phyloP scores from a whole-genome alignment of 2,888 invertebrate species.

The Neelides folsomi region DNA sequence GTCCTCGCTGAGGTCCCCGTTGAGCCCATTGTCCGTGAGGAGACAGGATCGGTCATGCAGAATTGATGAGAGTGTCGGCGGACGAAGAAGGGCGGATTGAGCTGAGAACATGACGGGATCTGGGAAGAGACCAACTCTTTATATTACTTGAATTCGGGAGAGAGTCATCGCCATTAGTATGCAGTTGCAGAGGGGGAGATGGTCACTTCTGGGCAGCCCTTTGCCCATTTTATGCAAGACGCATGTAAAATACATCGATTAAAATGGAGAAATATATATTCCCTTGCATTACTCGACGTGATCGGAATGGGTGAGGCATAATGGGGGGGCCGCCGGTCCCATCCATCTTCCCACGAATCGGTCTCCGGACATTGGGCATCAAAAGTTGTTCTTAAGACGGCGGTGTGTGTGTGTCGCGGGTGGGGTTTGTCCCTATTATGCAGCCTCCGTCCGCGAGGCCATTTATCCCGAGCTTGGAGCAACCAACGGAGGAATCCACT shows the following conservation, averaged over 20 bases:
- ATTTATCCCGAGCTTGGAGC: background rate
- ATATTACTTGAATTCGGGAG: conserved; percentile 1
- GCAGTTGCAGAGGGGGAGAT: conserved; percentile 27
- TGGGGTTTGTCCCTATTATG: background rate
- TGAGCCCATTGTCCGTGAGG: conserved; percentile 45
- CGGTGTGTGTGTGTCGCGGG: no score
- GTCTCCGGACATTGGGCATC: no score
- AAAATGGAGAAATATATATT: conserved; percentile 33
- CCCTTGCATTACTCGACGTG: conserved; percentile 28
- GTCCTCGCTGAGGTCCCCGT: conserved; percentile 49
- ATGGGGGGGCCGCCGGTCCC: no score
- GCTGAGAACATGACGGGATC: conserved; percentile 11
- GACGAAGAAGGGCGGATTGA: conserved; percentile 8
- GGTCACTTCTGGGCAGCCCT: conserved; percentile 32
- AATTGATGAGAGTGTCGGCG: conserved; percentile 9
- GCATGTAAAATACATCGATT: conserved; percentile 35
- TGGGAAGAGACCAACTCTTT: conserved; percentile 3
- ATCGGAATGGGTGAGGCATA: conserved; percentile 16
- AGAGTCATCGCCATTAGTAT: conserved; percentile 30
- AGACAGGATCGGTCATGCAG: conserved; percentile 4
- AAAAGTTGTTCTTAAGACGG: no score
- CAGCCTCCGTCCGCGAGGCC: background rate
- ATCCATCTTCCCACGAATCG: no score
- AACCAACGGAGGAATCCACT: background rate
- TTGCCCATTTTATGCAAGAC: conserved; percentile 34